Conservation (phyloP, 2,113 vertebrate species). For the Vimba vimba region DNA sequence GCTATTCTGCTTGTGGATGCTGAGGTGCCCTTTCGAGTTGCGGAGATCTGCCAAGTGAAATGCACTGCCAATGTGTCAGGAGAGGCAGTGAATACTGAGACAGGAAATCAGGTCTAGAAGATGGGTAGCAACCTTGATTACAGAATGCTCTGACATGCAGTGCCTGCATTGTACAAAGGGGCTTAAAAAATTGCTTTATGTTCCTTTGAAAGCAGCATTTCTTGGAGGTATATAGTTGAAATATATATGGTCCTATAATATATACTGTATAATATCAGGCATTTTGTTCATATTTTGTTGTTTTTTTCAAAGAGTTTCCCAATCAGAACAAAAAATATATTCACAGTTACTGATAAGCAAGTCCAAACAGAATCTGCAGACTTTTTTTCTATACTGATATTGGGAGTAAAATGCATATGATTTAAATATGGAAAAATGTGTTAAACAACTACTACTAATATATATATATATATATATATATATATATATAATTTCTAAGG, state of each 20-base stretch:
- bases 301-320: not conserved
- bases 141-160: slow-evolving; percentile 8
- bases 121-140: slow-evolving; percentile 70
- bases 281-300: not conserved
- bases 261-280: not conserved
- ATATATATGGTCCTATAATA: not conserved
- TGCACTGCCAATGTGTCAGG: slow-evolving; percentile 68
- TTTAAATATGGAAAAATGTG: not conserved
- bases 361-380: not conserved
- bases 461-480: no score
- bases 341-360: not conserved
- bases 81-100: slow-evolving; percentile 72
- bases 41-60: slow-evolving; percentile 73
- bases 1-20: slow-evolving; percentile 69
- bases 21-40: slow-evolving; percentile 66
- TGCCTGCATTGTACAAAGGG: not conserved
- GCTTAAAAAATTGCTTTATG: not conserved
- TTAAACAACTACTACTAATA: not conserved
- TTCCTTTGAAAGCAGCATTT: not conserved
- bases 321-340: not conserved
- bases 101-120: slow-evolving; percentile 66
- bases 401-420: not conserved
- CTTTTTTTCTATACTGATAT: not conserved
- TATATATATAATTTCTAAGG: not conserved
- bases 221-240: not conserved